Conservation (phyloP, 2,797 vertebrate species). For the Cirrhinus mrigala region DNA sequence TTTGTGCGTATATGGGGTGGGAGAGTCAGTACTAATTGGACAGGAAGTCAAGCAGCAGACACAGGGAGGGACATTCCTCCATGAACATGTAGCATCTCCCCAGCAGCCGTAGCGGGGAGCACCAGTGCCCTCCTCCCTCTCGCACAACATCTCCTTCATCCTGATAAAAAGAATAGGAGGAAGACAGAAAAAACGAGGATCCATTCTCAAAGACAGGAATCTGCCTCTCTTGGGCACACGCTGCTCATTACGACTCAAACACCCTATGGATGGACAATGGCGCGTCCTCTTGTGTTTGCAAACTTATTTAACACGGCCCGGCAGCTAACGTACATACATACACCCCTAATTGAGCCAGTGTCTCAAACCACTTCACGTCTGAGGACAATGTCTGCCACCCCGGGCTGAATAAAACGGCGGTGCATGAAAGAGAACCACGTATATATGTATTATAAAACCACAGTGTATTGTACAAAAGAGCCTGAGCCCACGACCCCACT, state of each 20-base stretch:
- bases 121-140: constrained; percentile 45
- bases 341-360: constrained; percentile 80
- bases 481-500: constrained; percentile 62
- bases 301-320: constrained; percentile 66
- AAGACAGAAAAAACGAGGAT: constrained; percentile 65
- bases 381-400: constrained; percentile 80
- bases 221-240: constrained; percentile 79
- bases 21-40: constrained; percentile 81
- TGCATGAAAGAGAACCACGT: constrained; percentile 59
- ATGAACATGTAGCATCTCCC: constrained; percentile 82
- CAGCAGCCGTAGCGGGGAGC: constrained; percentile 78
- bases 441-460: constrained; percentile 69
- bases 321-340: constrained; percentile 55
- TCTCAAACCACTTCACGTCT: constrained; percentile 81
- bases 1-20: constrained; percentile 38
- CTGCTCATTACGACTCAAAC: constrained; percentile 88
- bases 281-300: constrained; percentile 66
- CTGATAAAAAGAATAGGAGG: constrained; percentile 54
- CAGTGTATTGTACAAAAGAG: constrained; percentile 77
- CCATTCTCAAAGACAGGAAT: constrained; percentile 72
- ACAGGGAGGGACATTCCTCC: constrained; percentile 84
- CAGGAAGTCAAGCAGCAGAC: constrained; percentile 79
- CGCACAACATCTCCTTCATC: constrained; percentile 57
- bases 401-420: constrained; percentile 62
- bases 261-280: constrained; percentile 70